phyloP scores from a whole-genome alignment of 2,797 vertebrate species.

The Lutjanus argentimaculatus region DNA sequence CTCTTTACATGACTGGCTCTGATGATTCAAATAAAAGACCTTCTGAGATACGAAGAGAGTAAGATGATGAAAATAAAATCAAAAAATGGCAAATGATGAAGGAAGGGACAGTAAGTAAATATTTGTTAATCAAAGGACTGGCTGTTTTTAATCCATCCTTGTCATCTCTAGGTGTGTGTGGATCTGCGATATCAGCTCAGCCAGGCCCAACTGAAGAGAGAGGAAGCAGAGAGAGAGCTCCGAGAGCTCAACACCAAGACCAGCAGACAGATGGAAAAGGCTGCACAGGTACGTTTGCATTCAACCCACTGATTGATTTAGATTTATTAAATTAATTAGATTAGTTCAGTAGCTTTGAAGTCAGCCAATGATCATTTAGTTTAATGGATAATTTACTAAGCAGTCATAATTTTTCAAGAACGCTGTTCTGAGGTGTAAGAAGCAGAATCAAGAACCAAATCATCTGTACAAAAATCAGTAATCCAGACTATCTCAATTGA shows the following conservation, averaged over 20 bases:
- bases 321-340: background rate
- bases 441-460: background rate
- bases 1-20: background rate
- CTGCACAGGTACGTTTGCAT: slow-evolving; percentile 87
- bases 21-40: background rate
- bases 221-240: slow-evolving; percentile 93
- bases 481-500: background rate
- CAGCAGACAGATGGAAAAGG: slow-evolving; percentile 89
- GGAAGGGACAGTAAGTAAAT: background rate
- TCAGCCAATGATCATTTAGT: background rate
- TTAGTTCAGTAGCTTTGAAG: background rate
- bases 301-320: background rate
- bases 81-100: slow-evolving; percentile 7
- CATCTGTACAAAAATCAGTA: background rate
- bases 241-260: slow-evolving; percentile 90
- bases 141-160: background rate
- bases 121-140: background rate
- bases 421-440: background rate
- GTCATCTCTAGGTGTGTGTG: slow-evolving; percentile 87
- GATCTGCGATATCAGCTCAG: slow-evolving; percentile 93
- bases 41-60: background rate
- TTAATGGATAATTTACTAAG: background rate
- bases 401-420: background rate
- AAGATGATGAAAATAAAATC: background rate
- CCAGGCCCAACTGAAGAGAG: slow-evolving; percentile 91